Conservation (phyloP, 23 tunicate genomes). For the Styela clava region DNA sequence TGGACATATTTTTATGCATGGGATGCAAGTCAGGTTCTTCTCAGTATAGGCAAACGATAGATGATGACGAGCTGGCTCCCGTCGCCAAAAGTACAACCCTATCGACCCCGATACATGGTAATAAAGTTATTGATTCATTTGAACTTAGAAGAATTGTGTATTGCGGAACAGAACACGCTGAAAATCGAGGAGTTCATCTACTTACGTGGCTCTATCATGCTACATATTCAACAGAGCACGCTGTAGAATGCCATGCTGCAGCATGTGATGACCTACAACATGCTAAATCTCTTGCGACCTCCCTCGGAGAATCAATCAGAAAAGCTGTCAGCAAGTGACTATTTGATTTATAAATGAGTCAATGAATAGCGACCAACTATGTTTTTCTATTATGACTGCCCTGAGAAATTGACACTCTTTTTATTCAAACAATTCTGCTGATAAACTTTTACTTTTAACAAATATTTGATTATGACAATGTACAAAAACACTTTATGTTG, state of each 20-base stretch:
- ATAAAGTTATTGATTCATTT: constrained; percentile 26
- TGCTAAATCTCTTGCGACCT: constrained; percentile 48
- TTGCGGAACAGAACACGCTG: constrained; percentile 52
- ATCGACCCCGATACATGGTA: constrained; percentile 21
- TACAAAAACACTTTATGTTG: too few relatives aligned
- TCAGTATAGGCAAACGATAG: not conserved
- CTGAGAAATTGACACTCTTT: too few relatives aligned
- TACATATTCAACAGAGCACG: constrained; percentile 16
- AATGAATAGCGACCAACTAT: too few relatives aligned
- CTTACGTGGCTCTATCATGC: constrained; percentile 56
- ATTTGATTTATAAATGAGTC: too few relatives aligned
- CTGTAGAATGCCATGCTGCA: constrained; percentile 54
- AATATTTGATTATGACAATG: too few relatives aligned
- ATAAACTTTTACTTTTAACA: too few relatives aligned
- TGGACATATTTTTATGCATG: constrained; percentile 31
- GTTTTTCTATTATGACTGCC: too few relatives aligned
- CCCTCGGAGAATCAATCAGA: constrained; percentile 42
- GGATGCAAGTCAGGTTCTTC: not conserved
- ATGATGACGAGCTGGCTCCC: not conserved
- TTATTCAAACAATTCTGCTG: too few relatives aligned
- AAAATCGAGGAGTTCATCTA: not conserved
- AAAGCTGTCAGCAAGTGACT: not conserved
- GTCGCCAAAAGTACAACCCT: not conserved
- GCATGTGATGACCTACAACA: constrained; percentile 81
- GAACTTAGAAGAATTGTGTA: constrained; percentile 39